phyloP scores from a whole-genome alignment of 1,140 invertebrate genomes.

The Eubasilissa regina region DNA sequence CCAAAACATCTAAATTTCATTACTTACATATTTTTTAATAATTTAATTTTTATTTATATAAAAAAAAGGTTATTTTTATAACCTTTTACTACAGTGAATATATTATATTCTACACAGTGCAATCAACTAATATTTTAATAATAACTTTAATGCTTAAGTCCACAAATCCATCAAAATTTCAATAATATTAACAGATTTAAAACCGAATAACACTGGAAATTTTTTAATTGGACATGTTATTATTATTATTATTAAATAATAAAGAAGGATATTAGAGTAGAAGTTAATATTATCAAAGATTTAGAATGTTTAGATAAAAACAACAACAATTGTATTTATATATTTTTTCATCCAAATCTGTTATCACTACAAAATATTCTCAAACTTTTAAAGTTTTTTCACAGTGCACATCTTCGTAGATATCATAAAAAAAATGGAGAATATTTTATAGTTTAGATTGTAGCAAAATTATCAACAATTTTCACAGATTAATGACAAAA shows the following conservation, averaged over 20 bases:
- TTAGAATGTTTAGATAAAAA: too few relatives aligned
- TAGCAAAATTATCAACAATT: too few relatives aligned
- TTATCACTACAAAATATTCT: too few relatives aligned
- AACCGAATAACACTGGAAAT: neutral
- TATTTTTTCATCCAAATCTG: too few relatives aligned
- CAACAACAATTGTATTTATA: too few relatives aligned
- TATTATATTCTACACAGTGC: neutral
- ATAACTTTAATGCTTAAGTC: neutral
- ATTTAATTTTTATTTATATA: slow-evolving; percentile 11
- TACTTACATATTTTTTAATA: slow-evolving; percentile 4
- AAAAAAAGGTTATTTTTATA: slow-evolving; percentile 8
- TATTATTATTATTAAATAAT: neutral
- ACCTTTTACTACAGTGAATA: neutral
- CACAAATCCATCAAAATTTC: neutral
- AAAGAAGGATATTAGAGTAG: neutral
- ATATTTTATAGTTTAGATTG: too few relatives aligned
- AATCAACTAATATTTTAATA: neutral
- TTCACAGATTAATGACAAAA: too few relatives aligned
- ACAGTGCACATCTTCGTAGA: too few relatives aligned
- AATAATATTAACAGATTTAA: neutral
- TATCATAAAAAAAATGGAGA: too few relatives aligned
- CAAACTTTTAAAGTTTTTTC: too few relatives aligned
- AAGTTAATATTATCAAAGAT: too few relatives aligned
- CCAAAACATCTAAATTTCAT: neutral
- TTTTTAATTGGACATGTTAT: neutral